Conservation (phyloP, 2,888 invertebrate species). For the Ochlodes sylvanus region DNA sequence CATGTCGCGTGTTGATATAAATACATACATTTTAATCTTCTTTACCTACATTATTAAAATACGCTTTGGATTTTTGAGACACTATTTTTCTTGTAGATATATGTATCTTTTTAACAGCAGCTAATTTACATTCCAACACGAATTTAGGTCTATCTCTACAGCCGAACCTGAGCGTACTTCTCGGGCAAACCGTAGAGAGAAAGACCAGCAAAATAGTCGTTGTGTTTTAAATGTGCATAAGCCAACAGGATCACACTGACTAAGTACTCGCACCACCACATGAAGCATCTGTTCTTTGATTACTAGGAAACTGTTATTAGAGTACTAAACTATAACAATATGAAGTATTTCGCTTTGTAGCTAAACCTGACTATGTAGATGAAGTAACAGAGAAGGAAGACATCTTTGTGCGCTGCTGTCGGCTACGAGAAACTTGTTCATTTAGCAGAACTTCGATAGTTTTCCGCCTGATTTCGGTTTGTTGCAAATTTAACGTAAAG, state of each 20-base stretch:
- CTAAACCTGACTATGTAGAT: slow-evolving; percentile 2
- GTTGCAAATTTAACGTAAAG: slow-evolving; percentile 71
- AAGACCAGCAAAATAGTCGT: too few species aligned
- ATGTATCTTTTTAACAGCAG: too few species aligned
- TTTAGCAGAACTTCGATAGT: slow-evolving; percentile 66
- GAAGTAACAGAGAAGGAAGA: slow-evolving; percentile 42
- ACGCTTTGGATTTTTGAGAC: neutral
- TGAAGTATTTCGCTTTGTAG: slow-evolving; percentile 7
- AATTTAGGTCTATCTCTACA: too few species aligned
- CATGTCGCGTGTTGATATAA: neutral
- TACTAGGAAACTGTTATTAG: neutral
- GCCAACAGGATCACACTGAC: too few species aligned
- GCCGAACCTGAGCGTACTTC: too few species aligned
- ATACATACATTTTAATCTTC: too few species aligned
- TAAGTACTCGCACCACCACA: too few species aligned
- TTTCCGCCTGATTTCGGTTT: slow-evolving; percentile 75
- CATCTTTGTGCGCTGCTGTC: slow-evolving; percentile 58
- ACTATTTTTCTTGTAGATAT: neutral
- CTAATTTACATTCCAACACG: too few species aligned
- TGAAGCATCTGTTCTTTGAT: too few species aligned
- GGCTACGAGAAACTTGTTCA: slow-evolving; percentile 65
- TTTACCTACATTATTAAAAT: neutral
- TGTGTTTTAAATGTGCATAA: too few species aligned
- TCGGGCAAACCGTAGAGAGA: too few species aligned
- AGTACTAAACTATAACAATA: neutral